Conservation (phyloP, 92 coral and sea anemone genomes). For the Desmophyllum pertusum region DNA sequence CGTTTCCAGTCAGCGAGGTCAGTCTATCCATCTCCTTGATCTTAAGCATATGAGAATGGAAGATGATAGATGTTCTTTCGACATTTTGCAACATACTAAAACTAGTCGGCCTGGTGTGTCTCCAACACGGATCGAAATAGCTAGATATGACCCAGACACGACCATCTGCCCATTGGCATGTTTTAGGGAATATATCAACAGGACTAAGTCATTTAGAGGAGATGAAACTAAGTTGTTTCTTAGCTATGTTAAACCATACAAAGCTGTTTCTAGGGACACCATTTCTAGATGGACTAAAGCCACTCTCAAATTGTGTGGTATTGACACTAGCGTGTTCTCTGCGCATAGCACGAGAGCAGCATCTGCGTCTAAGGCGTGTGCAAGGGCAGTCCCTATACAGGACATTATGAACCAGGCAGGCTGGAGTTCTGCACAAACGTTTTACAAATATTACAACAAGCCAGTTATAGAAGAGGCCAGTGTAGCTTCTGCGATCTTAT, state of each 20-base stretch:
- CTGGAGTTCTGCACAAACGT: constrained; percentile 39
- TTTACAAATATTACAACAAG: constrained; percentile 33
- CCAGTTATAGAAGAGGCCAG: constrained; percentile 26
- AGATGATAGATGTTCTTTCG: constrained; percentile 6
- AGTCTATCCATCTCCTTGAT: constrained; percentile 32
- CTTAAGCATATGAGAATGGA: constrained; percentile 2
- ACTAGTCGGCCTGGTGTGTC: constrained; percentile 31
- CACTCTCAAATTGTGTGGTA: constrained; percentile 16
- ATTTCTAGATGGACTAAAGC: constrained; percentile 22
- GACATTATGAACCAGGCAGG: constrained; percentile 43
- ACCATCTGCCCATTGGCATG: constrained; percentile 34
- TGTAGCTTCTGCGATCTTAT: neutral
- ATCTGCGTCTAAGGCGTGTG: constrained; percentile 52
- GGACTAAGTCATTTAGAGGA: constrained; percentile 12
- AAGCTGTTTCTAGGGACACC: constrained; percentile 32
- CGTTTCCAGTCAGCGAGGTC: constrained; percentile 42
- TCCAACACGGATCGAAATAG: constrained; percentile 3
- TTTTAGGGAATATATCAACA: constrained; percentile 33
- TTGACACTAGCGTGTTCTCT: constrained; percentile 42
- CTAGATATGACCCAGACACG: constrained; percentile 28
- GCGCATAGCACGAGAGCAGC: constrained; percentile 63
- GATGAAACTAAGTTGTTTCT: constrained; percentile 12
- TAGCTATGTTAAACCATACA: constrained; percentile 22
- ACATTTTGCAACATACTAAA: constrained; percentile 33
- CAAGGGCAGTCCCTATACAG: constrained; percentile 30